These are phyloP conservation scores for Elachura formosa DNA, from an alignment of 2,113 vertebrate species.

Conservation along the genomic window DNA sequence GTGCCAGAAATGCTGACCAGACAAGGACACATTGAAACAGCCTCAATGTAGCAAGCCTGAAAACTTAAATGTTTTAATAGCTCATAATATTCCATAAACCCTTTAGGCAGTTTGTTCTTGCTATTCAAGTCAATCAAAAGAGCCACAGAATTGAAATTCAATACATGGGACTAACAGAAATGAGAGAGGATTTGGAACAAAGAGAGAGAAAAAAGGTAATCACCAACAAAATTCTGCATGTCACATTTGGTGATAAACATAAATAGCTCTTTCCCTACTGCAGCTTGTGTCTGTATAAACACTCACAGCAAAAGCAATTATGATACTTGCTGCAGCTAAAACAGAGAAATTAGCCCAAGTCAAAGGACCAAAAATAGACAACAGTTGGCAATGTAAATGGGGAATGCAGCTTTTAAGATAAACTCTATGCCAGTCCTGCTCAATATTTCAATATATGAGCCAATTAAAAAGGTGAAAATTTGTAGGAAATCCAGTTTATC, in stretches of 20 bases:
- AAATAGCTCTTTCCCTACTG: not conserved
- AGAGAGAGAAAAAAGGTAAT: not conserved
- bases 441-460: not conserved
- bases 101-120: too few species aligned
- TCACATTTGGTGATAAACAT: not conserved
- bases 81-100: too few species aligned
- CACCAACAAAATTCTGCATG: not conserved
- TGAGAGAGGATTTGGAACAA: not conserved
- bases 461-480: not conserved
- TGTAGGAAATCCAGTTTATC: not conserved
- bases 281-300: not conserved
- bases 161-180: not conserved
- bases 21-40: not conserved
- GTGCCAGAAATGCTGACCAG: not conserved
- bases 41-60: not conserved
- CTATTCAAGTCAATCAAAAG: not conserved
- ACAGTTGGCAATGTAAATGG: not conserved
- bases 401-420: not conserved
- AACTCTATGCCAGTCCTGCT: not conserved
- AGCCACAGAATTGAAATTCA: not conserved
- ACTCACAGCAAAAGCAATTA: not conserved
- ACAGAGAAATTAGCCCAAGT: not conserved
- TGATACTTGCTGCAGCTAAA: not conserved
- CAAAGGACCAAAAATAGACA: conserved; percentile 3
- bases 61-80: not conserved